These are phyloP conservation scores for Pammene aurita DNA, from an alignment of 2,888 invertebrate species.

Conservation along the genomic window DNA sequence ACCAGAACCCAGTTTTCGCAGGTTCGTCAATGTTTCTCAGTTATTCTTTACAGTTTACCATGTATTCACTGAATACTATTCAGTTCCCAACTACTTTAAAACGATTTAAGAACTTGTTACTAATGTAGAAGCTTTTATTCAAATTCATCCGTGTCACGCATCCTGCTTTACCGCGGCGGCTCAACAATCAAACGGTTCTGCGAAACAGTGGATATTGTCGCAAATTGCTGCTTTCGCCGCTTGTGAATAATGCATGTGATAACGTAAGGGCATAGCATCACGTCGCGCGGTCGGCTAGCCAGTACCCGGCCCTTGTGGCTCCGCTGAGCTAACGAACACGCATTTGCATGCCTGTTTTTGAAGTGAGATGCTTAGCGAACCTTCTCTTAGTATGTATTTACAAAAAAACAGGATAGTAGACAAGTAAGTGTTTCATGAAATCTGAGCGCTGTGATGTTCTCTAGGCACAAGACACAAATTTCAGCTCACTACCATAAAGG, in stretches of 20 bases:
- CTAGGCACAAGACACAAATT: too few species aligned
- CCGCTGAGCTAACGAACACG: background rate
- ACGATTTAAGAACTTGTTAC: background rate
- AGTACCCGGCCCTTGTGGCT: slow-evolving; percentile 44
- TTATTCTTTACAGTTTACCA: too few species aligned
- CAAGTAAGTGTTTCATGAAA: too few species aligned
- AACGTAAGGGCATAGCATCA: slow-evolving; percentile 78
- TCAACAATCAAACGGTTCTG: slow-evolving; percentile 74
- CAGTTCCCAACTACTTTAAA: background rate
- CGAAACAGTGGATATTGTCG: slow-evolving; percentile 82
- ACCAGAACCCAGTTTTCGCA: too few species aligned
- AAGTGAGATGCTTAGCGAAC: too few species aligned
- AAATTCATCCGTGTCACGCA: slow-evolving; percentile 74
- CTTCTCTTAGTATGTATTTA: too few species aligned
- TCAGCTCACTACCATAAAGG: too few species aligned
- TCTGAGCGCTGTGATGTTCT: too few species aligned
- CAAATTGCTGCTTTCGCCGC: slow-evolving; percentile 83
- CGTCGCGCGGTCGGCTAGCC: slow-evolving; percentile 54
- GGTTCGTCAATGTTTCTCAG: too few species aligned
- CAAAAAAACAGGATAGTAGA: too few species aligned
- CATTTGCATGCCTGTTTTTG: background rate
- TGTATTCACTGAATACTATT: too few species aligned
- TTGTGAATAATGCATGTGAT: slow-evolving; percentile 82
- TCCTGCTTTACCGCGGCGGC: slow-evolving; percentile 75
- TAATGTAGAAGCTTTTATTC: slow-evolving; percentile 59